Percentiles rank a stretch among this genome's conserved stretches.
Evolutionary conservation across 2,888 invertebrate species (phyloP).

Genomic region (Bruchidius siliquastri): DNA sequence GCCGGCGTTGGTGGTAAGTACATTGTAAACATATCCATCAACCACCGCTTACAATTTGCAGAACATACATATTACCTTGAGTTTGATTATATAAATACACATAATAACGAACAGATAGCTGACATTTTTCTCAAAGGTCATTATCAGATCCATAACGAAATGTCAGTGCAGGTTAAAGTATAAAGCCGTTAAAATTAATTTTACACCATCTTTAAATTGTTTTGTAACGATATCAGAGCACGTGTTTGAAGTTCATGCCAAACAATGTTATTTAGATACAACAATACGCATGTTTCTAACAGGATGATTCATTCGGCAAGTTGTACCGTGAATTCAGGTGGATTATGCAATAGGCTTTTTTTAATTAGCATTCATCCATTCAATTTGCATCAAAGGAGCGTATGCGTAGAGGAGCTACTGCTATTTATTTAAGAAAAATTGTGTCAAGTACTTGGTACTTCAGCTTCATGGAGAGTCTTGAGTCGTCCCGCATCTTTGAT

Average conservation of each 20-base stretch:
- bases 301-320: not conserved
- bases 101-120: not conserved
- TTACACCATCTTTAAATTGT: not conserved
- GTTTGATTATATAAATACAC: not conserved
- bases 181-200: not conserved
- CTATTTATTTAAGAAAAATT: too few relatives aligned
- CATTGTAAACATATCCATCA: too few relatives aligned
- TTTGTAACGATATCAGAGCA: not conserved
- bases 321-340: not conserved
- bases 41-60: not conserved
- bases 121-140: not conserved
- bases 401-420: too few relatives aligned
- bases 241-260: not conserved
- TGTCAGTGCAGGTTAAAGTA: not conserved
- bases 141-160: not conserved
- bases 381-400: not conserved
- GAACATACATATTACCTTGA: not conserved
- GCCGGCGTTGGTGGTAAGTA: too few relatives aligned
- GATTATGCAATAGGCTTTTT: not conserved
- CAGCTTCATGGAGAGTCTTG: too few relatives aligned
- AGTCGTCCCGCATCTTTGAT: too few relatives aligned
- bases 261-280: not conserved
- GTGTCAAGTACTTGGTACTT: too few relatives aligned
- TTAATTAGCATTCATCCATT: not conserved
- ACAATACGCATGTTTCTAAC: not conserved